A percentile compares a stretch with the other conserved stretches of the same genome.
These are phyloP conservation scores for Pseudomyrmex sp. DNA, from an alignment of 1,140 invertebrate species.

Conservation along the genomic window DNA sequence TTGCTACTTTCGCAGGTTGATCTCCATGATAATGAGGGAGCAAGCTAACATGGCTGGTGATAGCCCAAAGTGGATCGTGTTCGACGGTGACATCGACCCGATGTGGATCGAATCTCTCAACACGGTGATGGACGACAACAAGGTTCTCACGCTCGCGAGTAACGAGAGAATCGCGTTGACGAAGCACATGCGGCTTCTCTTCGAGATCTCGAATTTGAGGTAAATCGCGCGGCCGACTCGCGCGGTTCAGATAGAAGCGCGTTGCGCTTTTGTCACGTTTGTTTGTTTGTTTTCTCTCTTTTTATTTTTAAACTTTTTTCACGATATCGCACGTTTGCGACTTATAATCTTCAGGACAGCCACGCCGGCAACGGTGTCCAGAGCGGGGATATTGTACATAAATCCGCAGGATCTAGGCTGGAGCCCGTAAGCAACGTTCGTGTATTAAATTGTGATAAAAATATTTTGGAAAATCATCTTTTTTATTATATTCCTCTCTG, in stretches of 20 bases:
- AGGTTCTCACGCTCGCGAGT: conserved; percentile 94
- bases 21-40: conserved; percentile 97
- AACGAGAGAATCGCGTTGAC: conserved; percentile 98
- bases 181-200: conserved; percentile 95
- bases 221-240: neutral
- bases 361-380: conserved; percentile 97
- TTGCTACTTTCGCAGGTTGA: conserved; percentile 87
- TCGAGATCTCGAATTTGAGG: conserved; percentile 96
- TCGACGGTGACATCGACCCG: conserved; percentile 98
- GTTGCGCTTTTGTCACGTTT: too few relatives aligned
- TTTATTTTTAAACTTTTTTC: conserved; percentile 22
- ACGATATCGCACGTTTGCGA: too few relatives aligned
- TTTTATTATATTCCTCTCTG: neutral
- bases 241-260: too few relatives aligned
- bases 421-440: conserved; percentile 92
- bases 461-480: neutral
- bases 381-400: conserved; percentile 96
- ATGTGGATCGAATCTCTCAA: conserved; percentile 99
- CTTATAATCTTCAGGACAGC: conserved; percentile 88
- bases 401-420: conserved; percentile 98
- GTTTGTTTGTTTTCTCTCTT: neutral
- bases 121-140: conserved; percentile 94
- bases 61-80: conserved; percentile 97
- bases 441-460: neutral
- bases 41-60: conserved; percentile 94